A percentile compares a stretch with the other conserved stretches of the same genome.
Evolutionary conservation across 1,140 invertebrate genomes (phyloP).

Genomic region (Leucophenga varia): DNA sequence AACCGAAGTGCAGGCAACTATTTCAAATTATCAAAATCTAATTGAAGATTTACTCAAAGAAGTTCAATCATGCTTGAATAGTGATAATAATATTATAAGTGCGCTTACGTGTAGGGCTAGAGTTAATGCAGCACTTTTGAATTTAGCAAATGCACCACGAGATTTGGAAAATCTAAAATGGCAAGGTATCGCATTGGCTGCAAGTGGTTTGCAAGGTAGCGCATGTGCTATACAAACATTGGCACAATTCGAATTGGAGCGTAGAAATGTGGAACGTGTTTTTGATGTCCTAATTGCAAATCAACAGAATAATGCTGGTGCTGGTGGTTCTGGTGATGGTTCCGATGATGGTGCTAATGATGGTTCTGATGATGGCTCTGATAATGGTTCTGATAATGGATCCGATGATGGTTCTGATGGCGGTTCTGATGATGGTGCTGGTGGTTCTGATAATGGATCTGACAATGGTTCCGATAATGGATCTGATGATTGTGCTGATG

Average conservation of each 20-base stretch:
- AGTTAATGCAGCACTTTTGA: background rate
- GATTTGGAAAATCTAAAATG: slow-evolving; percentile 3
- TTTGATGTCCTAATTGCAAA: too few species aligned
- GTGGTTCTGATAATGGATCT: too few species aligned
- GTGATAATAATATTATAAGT: background rate
- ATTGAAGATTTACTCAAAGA: background rate
- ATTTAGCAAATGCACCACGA: background rate
- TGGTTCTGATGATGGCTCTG: too few species aligned
- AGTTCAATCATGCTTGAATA: slow-evolving; percentile 6
- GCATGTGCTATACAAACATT: slow-evolving; percentile 11
- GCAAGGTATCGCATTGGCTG: background rate
- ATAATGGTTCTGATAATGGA: too few species aligned
- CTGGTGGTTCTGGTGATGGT: too few species aligned
- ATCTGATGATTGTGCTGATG: too few species aligned
- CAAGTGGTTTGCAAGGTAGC: background rate
- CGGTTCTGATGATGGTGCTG: too few species aligned
- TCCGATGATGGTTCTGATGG: too few species aligned
- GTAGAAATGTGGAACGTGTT: background rate
- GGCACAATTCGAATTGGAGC: slow-evolving; percentile 2
- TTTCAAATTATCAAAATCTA: slow-evolving; percentile 3
- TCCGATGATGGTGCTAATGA: too few species aligned
- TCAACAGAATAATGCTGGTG: too few species aligned
- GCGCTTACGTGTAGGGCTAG: background rate
- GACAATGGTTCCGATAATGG: too few species aligned
- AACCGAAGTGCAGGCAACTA: slow-evolving; percentile 1